A percentile compares a stretch with the other conserved stretches of the same genome.
These are phyloP conservation scores for Uropsilus gracilis DNA, from an alignment of 2,113 vertebrate species.

Conservation along the genomic window DNA sequence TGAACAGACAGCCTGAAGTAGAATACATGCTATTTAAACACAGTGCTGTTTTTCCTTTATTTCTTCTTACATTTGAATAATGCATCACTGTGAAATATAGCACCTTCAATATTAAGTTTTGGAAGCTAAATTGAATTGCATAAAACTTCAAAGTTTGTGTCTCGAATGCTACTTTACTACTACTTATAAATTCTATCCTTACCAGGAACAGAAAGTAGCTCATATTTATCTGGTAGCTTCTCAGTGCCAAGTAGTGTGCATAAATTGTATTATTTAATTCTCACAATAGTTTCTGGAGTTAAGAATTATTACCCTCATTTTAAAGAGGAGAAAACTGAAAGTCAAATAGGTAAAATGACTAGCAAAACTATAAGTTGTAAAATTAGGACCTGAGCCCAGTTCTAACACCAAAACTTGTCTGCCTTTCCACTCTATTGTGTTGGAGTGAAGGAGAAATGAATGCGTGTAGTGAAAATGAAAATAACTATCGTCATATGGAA, in stretches of 20 bases:
- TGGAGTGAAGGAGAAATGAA: slow-evolving; percentile 2
- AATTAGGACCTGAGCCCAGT: background rate
- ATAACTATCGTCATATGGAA: slow-evolving; percentile 18
- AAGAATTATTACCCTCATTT: background rate
- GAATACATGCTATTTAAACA: slow-evolving; percentile 55
- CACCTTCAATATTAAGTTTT: slow-evolving; percentile 46
- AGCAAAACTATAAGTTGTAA: background rate
- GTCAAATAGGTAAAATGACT: background rate
- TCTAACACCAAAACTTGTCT: background rate
- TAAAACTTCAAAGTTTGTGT: slow-evolving; percentile 43
- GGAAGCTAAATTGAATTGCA: slow-evolving; percentile 47
- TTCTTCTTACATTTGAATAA: slow-evolving; percentile 42
- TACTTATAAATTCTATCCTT: background rate
- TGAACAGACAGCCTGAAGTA: slow-evolving; percentile 9
- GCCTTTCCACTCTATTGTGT: background rate
- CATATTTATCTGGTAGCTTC: slow-evolving; percentile 40
- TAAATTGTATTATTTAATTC: slow-evolving; percentile 39
- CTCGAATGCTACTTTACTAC: slow-evolving; percentile 24
- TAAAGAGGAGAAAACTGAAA: background rate
- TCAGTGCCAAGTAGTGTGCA: background rate
- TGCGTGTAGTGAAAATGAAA: background rate
- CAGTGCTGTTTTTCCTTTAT: background rate
- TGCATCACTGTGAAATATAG: slow-evolving; percentile 42
- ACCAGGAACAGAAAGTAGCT: background rate
- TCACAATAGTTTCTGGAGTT: background rate